A percentile compares a stretch with the other conserved stretches of the same genome.
Conservation (phyloP, 2,888 invertebrate species). For the Cheilosia impressa region DNA sequence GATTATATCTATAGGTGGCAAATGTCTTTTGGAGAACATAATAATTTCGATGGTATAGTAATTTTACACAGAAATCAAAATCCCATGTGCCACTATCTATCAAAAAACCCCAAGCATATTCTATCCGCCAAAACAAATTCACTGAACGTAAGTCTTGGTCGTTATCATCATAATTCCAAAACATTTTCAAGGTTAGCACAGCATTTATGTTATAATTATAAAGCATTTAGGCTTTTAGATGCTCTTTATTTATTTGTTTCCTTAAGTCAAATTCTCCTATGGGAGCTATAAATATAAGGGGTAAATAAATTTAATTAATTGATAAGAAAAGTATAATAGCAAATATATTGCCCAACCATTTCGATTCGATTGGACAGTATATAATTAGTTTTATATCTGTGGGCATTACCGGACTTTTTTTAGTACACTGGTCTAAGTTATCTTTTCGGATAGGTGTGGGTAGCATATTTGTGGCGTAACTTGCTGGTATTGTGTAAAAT, state of each 20-base stretch:
- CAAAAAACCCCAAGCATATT: no score
- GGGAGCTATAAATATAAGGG: neutral
- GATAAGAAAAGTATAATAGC: slow-evolving; percentile 26
- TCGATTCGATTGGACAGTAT: slow-evolving; percentile 12
- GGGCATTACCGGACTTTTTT: slow-evolving; percentile 17
- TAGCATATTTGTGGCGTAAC: neutral
- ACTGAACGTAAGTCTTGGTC: neutral
- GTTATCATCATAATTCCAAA: neutral
- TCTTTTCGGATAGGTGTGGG: neutral
- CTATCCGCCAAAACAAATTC: no score
- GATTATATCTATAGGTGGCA: no score
- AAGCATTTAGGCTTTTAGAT: neutral
- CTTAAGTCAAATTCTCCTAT: neutral
- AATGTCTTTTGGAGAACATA: no score
- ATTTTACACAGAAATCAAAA: no score
- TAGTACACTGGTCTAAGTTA: neutral
- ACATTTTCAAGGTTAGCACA: neutral
- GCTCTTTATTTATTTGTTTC: neutral
- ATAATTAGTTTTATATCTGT: slow-evolving; percentile 6
- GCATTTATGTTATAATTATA: neutral
- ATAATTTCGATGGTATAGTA: no score
- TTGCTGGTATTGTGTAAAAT: no score
- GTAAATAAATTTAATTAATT: slow-evolving; percentile 44
- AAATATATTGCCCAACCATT: slow-evolving; percentile 32
- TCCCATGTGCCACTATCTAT: no score